A percentile compares a stretch with the other conserved stretches of the same genome.
These are phyloP conservation scores for Saguinus imperator DNA, from an alignment of 2,113 vertebrate species.

Conservation along the genomic window DNA sequence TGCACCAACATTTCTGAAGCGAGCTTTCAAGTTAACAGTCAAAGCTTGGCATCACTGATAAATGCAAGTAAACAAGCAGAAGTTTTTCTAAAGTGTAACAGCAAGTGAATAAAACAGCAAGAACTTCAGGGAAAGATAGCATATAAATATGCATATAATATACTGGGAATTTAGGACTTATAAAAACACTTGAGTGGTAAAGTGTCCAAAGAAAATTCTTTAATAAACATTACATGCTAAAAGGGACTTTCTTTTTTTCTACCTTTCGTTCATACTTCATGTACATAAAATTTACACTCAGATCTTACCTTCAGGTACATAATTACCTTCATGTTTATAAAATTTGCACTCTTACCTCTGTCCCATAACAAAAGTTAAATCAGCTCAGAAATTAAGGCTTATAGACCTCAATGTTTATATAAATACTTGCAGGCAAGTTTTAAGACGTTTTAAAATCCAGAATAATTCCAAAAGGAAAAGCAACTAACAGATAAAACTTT, in stretches of 20 bases:
- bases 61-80: neutral
- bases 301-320: neutral
- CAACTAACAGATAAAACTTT: neutral
- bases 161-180: slow-evolving; percentile 30
- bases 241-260: neutral
- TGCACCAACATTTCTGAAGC: neutral
- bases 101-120: slow-evolving; percentile 16
- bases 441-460: slow-evolving; percentile 27
- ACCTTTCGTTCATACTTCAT: neutral
- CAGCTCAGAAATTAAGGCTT: slow-evolving; percentile 41
- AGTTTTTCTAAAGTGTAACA: slow-evolving; percentile 26
- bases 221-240: slow-evolving; percentile 10
- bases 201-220: slow-evolving; percentile 27
- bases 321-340: neutral
- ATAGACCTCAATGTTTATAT: slow-evolving; percentile 32
- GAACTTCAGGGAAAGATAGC: neutral
- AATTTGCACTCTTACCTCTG: neutral
- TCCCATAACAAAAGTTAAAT: slow-evolving; percentile 31
- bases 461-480: slow-evolving; percentile 44
- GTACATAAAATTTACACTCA: neutral
- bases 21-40: neutral
- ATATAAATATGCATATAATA: slow-evolving; percentile 14
- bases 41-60: neutral
- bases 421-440: slow-evolving; percentile 48
- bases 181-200: slow-evolving; percentile 37